These are phyloP conservation scores for Antennarius maculatus DNA, from an alignment of 2,797 vertebrate genomes.

Conservation along the genomic window DNA sequence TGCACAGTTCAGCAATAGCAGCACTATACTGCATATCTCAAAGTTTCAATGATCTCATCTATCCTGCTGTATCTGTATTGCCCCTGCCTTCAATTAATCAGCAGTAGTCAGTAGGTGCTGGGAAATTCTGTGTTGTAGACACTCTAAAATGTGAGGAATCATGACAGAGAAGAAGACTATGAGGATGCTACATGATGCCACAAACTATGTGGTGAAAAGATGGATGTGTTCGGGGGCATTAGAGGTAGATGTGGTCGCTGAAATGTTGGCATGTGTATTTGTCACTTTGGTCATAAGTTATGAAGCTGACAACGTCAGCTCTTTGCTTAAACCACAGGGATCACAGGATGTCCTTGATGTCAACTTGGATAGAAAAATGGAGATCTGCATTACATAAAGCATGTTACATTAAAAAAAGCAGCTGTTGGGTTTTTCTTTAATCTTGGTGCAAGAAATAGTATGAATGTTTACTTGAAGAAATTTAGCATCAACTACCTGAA, in stretches of 20 bases:
- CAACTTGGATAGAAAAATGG: slow-evolving; percentile 60
- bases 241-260: slow-evolving; percentile 58
- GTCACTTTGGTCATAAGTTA: slow-evolving; percentile 65
- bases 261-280: slow-evolving; percentile 72
- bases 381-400: slow-evolving; percentile 53
- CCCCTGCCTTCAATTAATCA: slow-evolving; percentile 61
- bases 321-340: slow-evolving; percentile 47
- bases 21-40: slow-evolving; percentile 45
- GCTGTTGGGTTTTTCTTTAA: slow-evolving; percentile 15
- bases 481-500: no score
- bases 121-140: slow-evolving; percentile 25
- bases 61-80: slow-evolving; percentile 65
- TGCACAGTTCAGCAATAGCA: slow-evolving; percentile 76
- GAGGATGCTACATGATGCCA: slow-evolving; percentile 18
- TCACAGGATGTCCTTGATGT: slow-evolving; percentile 64
- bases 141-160: slow-evolving; percentile 31
- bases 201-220: slow-evolving; percentile 10
- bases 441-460: background rate
- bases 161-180: background rate
- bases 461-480: no score
- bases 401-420: slow-evolving; percentile 10
- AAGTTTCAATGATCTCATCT: slow-evolving; percentile 68
- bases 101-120: slow-evolving; percentile 34
- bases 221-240: slow-evolving; percentile 24
- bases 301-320: slow-evolving; percentile 60